Conservation (phyloP, 2,113 vertebrate genomes). For the Noctilio leporinus region DNA sequence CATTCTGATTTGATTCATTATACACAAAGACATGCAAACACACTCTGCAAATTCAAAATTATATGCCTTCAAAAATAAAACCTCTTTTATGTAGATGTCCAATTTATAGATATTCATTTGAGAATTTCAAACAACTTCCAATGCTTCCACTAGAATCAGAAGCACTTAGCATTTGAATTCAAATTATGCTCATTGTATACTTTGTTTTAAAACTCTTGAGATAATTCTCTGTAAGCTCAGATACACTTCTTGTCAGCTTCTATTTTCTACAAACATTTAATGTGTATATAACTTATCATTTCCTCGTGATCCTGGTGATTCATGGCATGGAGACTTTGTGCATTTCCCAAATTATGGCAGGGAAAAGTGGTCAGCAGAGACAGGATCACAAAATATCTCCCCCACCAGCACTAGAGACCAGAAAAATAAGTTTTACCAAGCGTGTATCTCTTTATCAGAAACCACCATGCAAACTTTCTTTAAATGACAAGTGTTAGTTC, state of each 20-base stretch:
- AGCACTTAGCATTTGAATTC: slow-evolving; percentile 47
- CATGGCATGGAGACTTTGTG: neutral
- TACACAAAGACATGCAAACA: neutral
- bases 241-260: neutral
- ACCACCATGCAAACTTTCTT: neutral
- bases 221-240: neutral
- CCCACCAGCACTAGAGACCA: neutral
- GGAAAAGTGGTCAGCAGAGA: neutral
- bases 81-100: slow-evolving; percentile 14
- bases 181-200: slow-evolving; percentile 32
- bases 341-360: neutral
- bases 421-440: neutral
- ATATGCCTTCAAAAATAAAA: slow-evolving; percentile 29
- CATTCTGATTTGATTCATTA: slow-evolving; percentile 51
- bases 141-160: slow-evolving; percentile 7
- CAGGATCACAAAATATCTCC: neutral
- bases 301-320: neutral
- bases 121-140: slow-evolving; percentile 17
- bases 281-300: neutral
- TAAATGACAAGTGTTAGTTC: neutral
- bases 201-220: slow-evolving; percentile 46
- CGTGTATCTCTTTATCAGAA: neutral
- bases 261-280: neutral
- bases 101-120: slow-evolving; percentile 36
- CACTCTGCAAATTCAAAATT: slow-evolving; percentile 35